Percentiles rank a stretch among this genome's conserved stretches.
These are phyloP conservation scores for Drosophila recens DNA, from an alignment of 2,888 invertebrate genomes.

Conservation along the genomic window DNA sequence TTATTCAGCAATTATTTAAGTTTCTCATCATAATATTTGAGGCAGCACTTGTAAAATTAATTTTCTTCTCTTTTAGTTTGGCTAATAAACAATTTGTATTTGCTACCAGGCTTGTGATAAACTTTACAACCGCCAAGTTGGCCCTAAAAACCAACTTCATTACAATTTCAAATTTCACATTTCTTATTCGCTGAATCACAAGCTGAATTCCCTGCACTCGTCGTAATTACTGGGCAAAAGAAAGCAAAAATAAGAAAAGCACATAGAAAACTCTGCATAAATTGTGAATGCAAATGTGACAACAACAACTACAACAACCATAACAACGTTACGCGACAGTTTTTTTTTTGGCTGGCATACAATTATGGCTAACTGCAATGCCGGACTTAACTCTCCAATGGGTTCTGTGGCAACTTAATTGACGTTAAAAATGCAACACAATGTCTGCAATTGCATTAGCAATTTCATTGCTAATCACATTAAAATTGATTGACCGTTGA, in stretches of 20 bases:
- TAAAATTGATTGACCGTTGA: slow-evolving; percentile 50
- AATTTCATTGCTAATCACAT: slow-evolving; percentile 42
- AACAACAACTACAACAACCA: slow-evolving; percentile 8
- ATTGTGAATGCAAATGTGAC: slow-evolving; percentile 67
- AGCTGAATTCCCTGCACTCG: slow-evolving; percentile 38
- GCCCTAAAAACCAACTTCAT: slow-evolving; percentile 52
- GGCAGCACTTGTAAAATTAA: not conserved
- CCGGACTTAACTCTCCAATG: slow-evolving; percentile 22
- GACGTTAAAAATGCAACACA: slow-evolving; percentile 48
- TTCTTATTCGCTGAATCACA: slow-evolving; percentile 55
- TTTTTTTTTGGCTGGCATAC: slow-evolving; percentile 21
- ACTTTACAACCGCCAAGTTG: slow-evolving; percentile 36
- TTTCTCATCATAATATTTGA: slow-evolving; percentile 1
- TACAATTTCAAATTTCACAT: slow-evolving; percentile 74
- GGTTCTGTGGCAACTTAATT: slow-evolving; percentile 38
- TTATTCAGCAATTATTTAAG: not conserved
- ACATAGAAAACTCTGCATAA: slow-evolving; percentile 59
- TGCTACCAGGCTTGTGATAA: slow-evolving; percentile 32
- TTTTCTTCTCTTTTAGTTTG: not conserved
- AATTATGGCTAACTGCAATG: slow-evolving; percentile 38
- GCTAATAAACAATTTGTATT: slow-evolving; percentile 66
- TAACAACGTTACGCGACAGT: slow-evolving; percentile 14
- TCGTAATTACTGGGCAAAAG: slow-evolving; percentile 55
- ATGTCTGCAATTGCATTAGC: slow-evolving; percentile 38
- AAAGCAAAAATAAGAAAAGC: slow-evolving; percentile 20